A percentile compares a stretch with the other conserved stretches of the same genome.
Evolutionary conservation across 2,888 invertebrate species (phyloP).

Genomic region (Zootermopsis nevadensis): DNA sequence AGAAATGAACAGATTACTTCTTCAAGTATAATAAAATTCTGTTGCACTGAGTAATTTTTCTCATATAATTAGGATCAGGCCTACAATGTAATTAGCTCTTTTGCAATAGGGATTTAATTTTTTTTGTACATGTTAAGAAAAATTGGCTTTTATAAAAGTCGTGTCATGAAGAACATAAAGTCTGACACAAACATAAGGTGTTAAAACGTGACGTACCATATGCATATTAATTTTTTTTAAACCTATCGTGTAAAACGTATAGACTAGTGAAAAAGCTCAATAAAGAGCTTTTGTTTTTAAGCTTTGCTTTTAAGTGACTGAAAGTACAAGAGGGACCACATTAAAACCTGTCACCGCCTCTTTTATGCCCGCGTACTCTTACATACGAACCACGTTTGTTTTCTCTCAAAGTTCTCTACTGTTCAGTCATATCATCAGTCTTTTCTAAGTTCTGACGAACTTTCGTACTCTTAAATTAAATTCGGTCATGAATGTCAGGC

Average conservation of each 20-base stretch:
- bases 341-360: conserved; percentile 18
- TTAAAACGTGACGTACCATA: not conserved
- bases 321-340: not conserved
- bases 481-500: too few species aligned
- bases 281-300: not conserved
- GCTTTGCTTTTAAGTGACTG: not conserved
- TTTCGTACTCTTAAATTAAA: too few species aligned
- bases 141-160: not conserved
- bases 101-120: too few species aligned
- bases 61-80: too few species aligned
- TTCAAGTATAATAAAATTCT: too few species aligned
- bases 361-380: not conserved
- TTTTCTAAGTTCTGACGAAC: too few species aligned
- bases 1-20: not conserved
- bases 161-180: not conserved
- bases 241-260: not conserved
- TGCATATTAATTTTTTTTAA: not conserved
- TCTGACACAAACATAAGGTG: not conserved
- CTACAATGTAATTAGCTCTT: too few species aligned
- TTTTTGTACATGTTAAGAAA: not conserved
- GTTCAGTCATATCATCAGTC: too few species aligned
- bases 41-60: too few species aligned
- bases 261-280: not conserved
- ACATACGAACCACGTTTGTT: not conserved
- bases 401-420: not conserved